Conservation (phyloP, 2,113 vertebrate genomes). For the Formicarius rufipectus region DNA sequence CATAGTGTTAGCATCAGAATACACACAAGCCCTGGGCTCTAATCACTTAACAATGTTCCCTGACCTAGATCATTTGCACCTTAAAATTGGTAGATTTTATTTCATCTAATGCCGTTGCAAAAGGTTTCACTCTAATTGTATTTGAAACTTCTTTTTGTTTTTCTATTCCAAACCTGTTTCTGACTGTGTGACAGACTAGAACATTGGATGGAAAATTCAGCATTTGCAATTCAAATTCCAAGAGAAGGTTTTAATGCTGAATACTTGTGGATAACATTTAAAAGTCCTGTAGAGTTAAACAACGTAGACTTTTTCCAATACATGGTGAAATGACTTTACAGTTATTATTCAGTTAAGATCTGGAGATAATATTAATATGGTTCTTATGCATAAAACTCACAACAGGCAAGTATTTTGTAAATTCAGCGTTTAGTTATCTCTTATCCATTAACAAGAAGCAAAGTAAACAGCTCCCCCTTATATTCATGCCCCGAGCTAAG, state of each 20-base stretch:
- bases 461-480: conserved; percentile 67
- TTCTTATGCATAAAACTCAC: conserved; percentile 55
- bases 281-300: conserved; percentile 62
- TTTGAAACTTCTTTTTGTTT: conserved; percentile 58
- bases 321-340: conserved; percentile 22
- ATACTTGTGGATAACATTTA: conserved; percentile 68
- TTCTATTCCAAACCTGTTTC: conserved; percentile 61
- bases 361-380: conserved; percentile 61
- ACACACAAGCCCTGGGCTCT: not conserved
- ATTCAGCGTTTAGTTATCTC: conserved; percentile 75
- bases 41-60: not conserved
- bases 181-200: conserved; percentile 56
- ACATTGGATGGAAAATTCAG: conserved; percentile 60
- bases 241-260: conserved; percentile 65
- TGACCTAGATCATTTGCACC: not conserved
- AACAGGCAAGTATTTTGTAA: conserved; percentile 69
- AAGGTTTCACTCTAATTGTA: conserved; percentile 47
- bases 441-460: conserved; percentile 70
- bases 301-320: conserved; percentile 41
- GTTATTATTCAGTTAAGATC: conserved; percentile 67
- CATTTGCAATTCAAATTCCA: conserved; percentile 78
- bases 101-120: not conserved
- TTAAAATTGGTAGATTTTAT: not conserved
- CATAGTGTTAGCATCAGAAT: not conserved
- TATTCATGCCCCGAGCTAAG: conserved; percentile 72